Evolutionary conservation across 2,113 vertebrate genomes (phyloP).

Genomic region (Silurus meridionalis): DNA sequence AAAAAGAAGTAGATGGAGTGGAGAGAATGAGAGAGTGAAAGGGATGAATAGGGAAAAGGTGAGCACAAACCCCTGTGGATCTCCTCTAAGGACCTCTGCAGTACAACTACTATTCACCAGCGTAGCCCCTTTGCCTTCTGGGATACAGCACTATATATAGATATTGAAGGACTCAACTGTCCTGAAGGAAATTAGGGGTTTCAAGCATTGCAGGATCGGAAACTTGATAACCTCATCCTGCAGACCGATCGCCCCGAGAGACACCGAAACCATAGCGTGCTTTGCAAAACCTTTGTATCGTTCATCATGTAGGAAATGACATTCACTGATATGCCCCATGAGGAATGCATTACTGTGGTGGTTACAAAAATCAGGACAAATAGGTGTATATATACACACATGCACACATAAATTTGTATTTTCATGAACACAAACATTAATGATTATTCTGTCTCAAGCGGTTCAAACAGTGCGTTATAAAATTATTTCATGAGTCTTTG

Average conservation of each 20-base stretch:
- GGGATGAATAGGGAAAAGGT: neutral
- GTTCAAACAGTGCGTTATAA: neutral
- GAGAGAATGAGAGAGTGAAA: neutral
- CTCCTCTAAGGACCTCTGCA: conserved; percentile 8
- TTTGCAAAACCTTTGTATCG: conserved; percentile 16
- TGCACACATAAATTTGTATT: neutral
- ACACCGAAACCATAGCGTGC: neutral
- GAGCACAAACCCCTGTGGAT: conserved; percentile 2
- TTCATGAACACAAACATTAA: conserved; percentile 28
- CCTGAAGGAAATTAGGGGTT: conserved; percentile 29
- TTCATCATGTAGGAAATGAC: conserved; percentile 25
- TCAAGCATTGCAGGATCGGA: conserved; percentile 23
- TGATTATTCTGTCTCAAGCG: conserved; percentile 3
- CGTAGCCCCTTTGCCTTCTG: conserved; percentile 30
- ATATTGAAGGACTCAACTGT: conserved; percentile 27
- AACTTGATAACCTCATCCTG: conserved; percentile 32
- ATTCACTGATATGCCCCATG: conserved; percentile 33
- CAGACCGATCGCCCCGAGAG: neutral
- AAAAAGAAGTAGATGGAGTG: neutral
- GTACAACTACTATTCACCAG: conserved; percentile 29
- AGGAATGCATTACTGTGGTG: conserved; percentile 21
- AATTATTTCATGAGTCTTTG: neutral
- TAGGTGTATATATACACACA: neutral
- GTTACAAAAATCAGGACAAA: conserved; percentile 36
- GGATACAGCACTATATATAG: conserved; percentile 33